Evolutionary conservation across 2,888 invertebrate species (phyloP).

Genomic region (Synergus umbraculus): DNA sequence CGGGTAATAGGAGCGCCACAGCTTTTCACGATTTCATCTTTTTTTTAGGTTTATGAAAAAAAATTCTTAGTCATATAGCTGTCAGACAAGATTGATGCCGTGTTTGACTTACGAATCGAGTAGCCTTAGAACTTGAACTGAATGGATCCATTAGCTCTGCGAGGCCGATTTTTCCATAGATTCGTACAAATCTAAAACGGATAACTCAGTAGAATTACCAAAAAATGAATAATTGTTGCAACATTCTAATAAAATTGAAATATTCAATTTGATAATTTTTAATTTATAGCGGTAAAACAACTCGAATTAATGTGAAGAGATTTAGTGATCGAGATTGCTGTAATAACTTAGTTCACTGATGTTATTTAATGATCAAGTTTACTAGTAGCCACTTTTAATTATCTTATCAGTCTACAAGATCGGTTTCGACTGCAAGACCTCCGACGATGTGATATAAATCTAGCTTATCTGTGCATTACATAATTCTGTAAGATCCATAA

Average conservation of each 20-base stretch:
- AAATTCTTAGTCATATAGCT: constrained; percentile 1
- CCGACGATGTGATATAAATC: constrained; percentile 32
- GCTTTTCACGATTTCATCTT: constrained; percentile 15
- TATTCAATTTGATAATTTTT: too few species aligned
- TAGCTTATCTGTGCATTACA: neutral
- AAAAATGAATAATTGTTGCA: too few species aligned
- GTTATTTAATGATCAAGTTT: constrained; percentile 12
- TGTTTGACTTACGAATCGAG: neutral
- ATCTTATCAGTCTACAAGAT: neutral
- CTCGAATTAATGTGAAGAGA: neutral
- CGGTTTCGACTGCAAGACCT: constrained; percentile 18
- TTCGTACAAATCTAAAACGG: neutral
- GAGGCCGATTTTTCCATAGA: neutral
- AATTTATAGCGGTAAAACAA: neutral
- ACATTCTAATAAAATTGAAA: too few species aligned
- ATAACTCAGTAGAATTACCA: neutral
- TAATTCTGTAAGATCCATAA: neutral
- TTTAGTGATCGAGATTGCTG: constrained; percentile 12
- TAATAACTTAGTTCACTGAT: constrained; percentile 16
- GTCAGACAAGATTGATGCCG: constrained; percentile 19
- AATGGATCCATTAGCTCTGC: neutral
- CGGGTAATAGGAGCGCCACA: constrained; percentile 9
- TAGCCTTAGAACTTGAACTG: neutral
- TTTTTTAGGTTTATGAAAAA: neutral
- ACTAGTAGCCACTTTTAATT: constrained; percentile 24